Base-by-base conservation (phyloP, 2,113 vertebrate species). In the Aspidoscelis tigris region DNA sequence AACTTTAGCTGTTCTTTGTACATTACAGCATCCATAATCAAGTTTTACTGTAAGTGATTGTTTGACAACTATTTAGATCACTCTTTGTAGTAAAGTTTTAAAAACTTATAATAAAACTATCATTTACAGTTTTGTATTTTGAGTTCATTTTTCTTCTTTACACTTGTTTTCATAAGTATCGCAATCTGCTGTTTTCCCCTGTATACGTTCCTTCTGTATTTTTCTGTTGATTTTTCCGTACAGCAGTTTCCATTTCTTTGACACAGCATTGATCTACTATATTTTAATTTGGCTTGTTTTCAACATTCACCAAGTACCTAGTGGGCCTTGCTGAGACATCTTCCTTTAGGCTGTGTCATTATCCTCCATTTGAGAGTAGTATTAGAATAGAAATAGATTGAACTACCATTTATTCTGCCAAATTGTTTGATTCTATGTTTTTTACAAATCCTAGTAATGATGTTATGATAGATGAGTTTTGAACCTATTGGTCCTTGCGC, bases 271-370 rank as follows among this genome's bases (percentile, higher is more conserved):
- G 74, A 9, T n/a, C 47, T 16, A 21, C 14, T 44, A 73, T 71
- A 72, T 61, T 79, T 84, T 50, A 39, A 79, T 84, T 78, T 78
- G 70, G 70, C 44, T 83, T 47, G 12, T 44, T 50, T 82, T 68
- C 44, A 75, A 47, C 74, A 82, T 7, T 84, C 44, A 14, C 41
- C 75, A 58, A 84, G 21, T 64, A 39, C 10, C 10, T 58, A 21
- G 55, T 44, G 3, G 71, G 33, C 78, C 0, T 74, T 70, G 61
- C 84, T 69, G n/a, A 6, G 78, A 1, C 1, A 0, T 69, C 76
- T 24, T 64, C 80, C 44, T 82, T 72, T 0, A 0, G 44, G 22
- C 43, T 71, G 10, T 61, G 20, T 86, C 8, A 39, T 85, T 78
- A 73, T 64, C 47, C 24, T 80, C 7, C 33, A 44, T 41, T 41